Base-by-base conservation (phyloP, 2,113 vertebrate genomes). In the Neolamprologus fasciatus region DNA sequence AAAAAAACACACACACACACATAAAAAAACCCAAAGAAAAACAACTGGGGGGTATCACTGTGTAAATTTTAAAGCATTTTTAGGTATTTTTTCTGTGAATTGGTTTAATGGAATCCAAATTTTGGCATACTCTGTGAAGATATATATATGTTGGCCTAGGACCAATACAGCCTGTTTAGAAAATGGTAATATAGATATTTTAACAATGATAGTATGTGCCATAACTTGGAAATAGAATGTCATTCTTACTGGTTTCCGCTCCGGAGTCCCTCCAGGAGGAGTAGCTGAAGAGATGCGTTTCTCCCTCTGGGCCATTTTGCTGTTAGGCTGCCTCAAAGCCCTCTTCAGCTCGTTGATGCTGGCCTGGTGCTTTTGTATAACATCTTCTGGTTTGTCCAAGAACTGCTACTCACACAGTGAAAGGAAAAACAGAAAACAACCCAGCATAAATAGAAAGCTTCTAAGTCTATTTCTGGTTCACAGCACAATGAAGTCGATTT, bases 321-420 rank as follows among this genome's bases (percentile, higher is more conserved):
- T 99, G 95, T 99, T 99, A n/a, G 99, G 98, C 54, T 99, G 98
- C 95, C 97, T 98, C 91, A 99, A 93, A n/a, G 99, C 98, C 89
- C 98, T 96, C 95, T 99, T 99, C 94, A 99, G 96, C 93, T 99
- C 99, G 4, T 99, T 99, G 96, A 99, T 99, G 96, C 98, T 99
- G 94, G 99, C 99, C 96, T 99, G 99, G 90, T 99, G 99, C 95
- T 99, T 99, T 92, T 99, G 97, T 45, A 99, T 90, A 88, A 99
- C 98, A 7, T 99, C 99, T 90, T 99, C 98, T 7, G 99, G 97
- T 93, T 99, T 99, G 95, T 99, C 99, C 96, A 99, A 92, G 96
- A 99, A 99, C 97, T 99, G 96, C 94, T 96, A 87, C 85, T 90
- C 81, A 83, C 57, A 92, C 40, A 82, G 31, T 84, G n/a, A 35